Percentiles rank a stretch among this genome's conserved stretches.
These are phyloP conservation scores for Dendroctonus ponderosae DNA, from an alignment of 1,140 invertebrate species.

Conservation along the genomic window DNA sequence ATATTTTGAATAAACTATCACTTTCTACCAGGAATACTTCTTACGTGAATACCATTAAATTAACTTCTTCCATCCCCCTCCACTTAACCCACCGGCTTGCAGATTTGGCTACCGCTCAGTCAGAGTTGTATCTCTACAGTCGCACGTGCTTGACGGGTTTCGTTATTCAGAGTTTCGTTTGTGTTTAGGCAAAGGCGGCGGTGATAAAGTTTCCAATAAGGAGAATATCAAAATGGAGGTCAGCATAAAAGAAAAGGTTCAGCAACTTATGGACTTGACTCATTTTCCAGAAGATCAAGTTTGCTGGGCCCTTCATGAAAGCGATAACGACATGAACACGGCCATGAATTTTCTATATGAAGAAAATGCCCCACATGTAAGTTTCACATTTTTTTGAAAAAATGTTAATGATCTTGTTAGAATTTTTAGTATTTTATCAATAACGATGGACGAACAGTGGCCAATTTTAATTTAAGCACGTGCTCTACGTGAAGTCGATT, in stretches of 20 bases:
- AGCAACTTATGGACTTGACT: slow-evolving; percentile 78
- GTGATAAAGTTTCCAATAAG: slow-evolving; percentile 44
- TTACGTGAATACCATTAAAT: no score
- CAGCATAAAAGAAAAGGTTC: slow-evolving; percentile 62
- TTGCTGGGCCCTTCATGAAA: slow-evolving; percentile 77
- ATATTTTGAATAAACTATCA: no score
- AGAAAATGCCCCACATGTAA: slow-evolving; percentile 62
- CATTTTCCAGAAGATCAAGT: slow-evolving; percentile 78
- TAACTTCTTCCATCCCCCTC: no score
- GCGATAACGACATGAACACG: slow-evolving; percentile 72
- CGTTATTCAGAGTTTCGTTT: no score
- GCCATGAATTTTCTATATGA: slow-evolving; percentile 78
- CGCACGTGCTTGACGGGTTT: no score
- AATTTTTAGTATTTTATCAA: neutral
- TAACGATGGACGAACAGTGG: neutral
- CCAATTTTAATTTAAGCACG: no score
- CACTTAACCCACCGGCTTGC: no score
- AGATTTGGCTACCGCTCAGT: no score
- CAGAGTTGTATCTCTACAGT: no score
- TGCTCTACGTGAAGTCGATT: no score
- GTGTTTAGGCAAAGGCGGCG: slow-evolving; percentile 40
- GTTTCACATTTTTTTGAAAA: slow-evolving; percentile 26
- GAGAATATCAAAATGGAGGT: slow-evolving; percentile 43
- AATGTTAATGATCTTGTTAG: neutral
- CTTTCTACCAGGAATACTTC: no score